Base-by-base conservation (phyloP, 64 coral and sea anemone genomes). In the Exaiptasia diaphana region DNA sequence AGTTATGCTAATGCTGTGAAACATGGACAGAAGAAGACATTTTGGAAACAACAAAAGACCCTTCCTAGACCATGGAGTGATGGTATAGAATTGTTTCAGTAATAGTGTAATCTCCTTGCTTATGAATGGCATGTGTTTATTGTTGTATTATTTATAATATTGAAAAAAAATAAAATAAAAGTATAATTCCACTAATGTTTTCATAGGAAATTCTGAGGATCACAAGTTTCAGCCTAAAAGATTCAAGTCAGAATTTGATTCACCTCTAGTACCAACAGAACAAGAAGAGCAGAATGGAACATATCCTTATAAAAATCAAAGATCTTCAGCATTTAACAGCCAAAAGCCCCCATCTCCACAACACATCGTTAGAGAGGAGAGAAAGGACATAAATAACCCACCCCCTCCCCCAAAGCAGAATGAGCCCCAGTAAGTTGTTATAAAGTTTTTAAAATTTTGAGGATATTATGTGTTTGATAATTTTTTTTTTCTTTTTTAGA, bases 1-100 rank as follows among this genome's bases (percentile, higher is more conserved):
- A 53, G 73, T 38, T 78, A 87, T 78, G 84, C 84, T 17, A 64
- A 87, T 68, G 61, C 61, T 35, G 73, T 78, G 0, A 87, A 87
- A 56, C 27, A 67, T 42, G 60, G 34, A 37, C 63, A 24, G 13
- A 50, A 24, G 14, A 77, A 87, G 21, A 22, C 48, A 24, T 87
- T 87, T 43, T 87, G 84, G 84, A 87, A 68, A 69, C 73, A 87
- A 22, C 75, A 74, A 12, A 37, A 41, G 63, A 74, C 67, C 14
- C 40, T 65, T n/a, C 38, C 69, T 37, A 73, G 69, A 32, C 69
- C 44, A 6, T 73, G 69, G 69, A 33, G 18, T 73, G 38, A 73
- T 42, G 69, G 69, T 73, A 45, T 2, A 42, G 36, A 22, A 11
- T 6, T 38, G 28, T 6, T 43, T 72, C 49, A 52, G 49, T n/a